Evolutionary conservation across 2,888 invertebrate species (phyloP).

Genomic region (Macroteleia sp.): DNA sequence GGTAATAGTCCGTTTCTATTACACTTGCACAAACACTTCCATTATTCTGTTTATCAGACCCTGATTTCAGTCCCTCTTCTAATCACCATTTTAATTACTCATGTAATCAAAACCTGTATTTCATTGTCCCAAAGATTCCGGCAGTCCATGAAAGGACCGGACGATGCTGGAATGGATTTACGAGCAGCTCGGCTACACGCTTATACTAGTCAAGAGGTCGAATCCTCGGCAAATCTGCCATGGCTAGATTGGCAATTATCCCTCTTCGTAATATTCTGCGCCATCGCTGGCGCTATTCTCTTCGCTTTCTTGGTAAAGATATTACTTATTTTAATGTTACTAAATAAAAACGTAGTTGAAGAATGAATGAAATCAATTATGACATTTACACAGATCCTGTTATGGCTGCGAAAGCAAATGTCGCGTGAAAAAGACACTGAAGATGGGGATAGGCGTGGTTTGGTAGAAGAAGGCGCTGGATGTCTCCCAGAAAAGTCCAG

Average conservation of each 20-base stretch:
- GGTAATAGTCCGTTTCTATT: too few relatives aligned
- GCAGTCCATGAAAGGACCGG: conserved; percentile 83
- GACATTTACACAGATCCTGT: conserved; percentile 77
- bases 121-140: conserved; percentile 80
- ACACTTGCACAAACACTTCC: too few relatives aligned
- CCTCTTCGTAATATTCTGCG: conserved; percentile 79
- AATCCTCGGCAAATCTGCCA: conserved; percentile 77
- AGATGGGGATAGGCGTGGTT: conserved; percentile 81
- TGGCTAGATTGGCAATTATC: conserved; percentile 82
- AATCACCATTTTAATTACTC: too few relatives aligned
- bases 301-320: conserved; percentile 82
- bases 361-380: too few relatives aligned
- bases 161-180: conserved; percentile 84
- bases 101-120: too few relatives aligned
- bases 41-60: too few relatives aligned
- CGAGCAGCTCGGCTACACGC: conserved; percentile 78
- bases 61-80: too few relatives aligned
- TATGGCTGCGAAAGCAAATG: conserved; percentile 84
- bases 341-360: too few relatives aligned
- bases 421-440: conserved; percentile 83
- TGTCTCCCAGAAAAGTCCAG: conserved; percentile 72
- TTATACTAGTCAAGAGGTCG: conserved; percentile 79
- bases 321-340: too few relatives aligned
- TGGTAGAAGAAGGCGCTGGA: conserved; percentile 81
- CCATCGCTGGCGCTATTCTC: conserved; percentile 80